Conservation (phyloP, 2,888 invertebrate genomes). For the Acanthacorydalis orientalis region DNA sequence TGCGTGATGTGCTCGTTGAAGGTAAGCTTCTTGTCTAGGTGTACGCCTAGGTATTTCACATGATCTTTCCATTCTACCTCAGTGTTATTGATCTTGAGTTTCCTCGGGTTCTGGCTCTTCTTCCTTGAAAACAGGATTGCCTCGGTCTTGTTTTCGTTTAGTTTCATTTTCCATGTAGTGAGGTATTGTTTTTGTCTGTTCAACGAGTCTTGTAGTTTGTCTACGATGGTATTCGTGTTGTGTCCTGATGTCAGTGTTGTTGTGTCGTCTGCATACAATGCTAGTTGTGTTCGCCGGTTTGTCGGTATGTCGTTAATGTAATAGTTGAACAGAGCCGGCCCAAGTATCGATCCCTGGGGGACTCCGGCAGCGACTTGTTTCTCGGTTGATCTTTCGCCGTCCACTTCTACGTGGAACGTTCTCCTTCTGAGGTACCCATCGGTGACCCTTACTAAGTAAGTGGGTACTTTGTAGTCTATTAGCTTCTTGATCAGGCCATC, state of each 20-base stretch:
- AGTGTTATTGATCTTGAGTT: no score
- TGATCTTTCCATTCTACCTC: no score
- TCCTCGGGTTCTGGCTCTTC: no score
- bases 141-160: conserved; percentile 8
- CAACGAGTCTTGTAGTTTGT: neutral
- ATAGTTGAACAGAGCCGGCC: conserved; percentile 10
- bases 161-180: conserved; percentile 8
- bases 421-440: conserved; percentile 11
- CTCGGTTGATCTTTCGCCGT: conserved; percentile 5
- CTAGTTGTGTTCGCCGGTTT: conserved; percentile 6
- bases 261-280: conserved; percentile 9
- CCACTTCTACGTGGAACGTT: conserved; percentile 10
- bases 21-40: no score
- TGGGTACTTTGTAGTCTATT: conserved; percentile 8
- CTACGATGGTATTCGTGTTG: neutral
- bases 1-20: no score
- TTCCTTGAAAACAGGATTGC: conserved; percentile 2
- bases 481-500: conserved; percentile 12
- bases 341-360: conserved; percentile 12
- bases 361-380: conserved; percentile 13
- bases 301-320: conserved; percentile 12
- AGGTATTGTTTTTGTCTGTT: conserved; percentile 4
- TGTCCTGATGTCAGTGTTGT: neutral
- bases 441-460: conserved; percentile 10
- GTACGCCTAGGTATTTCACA: no score